Conservation (phyloP, 2,888 invertebrate species). For the Congeria kusceri region DNA sequence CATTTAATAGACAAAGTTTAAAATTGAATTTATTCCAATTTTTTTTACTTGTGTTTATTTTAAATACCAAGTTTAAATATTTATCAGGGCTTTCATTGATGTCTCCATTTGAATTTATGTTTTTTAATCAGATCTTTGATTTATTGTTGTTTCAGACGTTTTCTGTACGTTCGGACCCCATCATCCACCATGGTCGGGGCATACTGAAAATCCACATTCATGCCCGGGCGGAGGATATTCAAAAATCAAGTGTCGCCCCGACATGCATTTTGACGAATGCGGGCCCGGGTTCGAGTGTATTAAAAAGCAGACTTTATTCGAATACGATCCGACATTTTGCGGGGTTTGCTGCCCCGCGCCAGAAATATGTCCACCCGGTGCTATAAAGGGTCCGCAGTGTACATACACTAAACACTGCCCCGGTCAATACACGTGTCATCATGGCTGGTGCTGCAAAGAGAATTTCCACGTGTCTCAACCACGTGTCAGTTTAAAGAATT, state of each 20-base stretch:
- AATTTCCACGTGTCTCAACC: not conserved
- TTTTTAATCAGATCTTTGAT: too few species aligned
- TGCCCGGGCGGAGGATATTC: conserved; percentile 47
- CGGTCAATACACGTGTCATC: conserved; percentile 26
- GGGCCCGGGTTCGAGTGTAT: conserved; percentile 43
- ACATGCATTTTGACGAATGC: conserved; percentile 30
- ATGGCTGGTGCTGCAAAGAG: conserved; percentile 44
- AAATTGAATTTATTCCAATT: too few species aligned
- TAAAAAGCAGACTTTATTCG: conserved; percentile 9
- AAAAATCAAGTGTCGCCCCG: conserved; percentile 46
- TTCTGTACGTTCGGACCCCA: conserved; percentile 38
- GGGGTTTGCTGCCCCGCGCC: conserved; percentile 45
- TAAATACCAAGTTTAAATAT: too few species aligned
- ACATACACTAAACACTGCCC: conserved; percentile 29
- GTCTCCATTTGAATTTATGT: too few species aligned
- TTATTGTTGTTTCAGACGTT: conserved; percentile 32
- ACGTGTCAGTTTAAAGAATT: not conserved
- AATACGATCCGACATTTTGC: conserved; percentile 29
- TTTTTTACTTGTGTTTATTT: too few species aligned
- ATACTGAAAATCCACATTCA: conserved; percentile 6
- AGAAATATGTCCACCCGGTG: conserved; percentile 36
- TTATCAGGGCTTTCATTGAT: too few species aligned
- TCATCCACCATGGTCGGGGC: not conserved
- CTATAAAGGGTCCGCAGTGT: conserved; percentile 31
- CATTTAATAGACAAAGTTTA: too few species aligned